Evolutionary conservation across 2,888 invertebrate genomes (phyloP).

Genomic region (Trilocha varians): DNA sequence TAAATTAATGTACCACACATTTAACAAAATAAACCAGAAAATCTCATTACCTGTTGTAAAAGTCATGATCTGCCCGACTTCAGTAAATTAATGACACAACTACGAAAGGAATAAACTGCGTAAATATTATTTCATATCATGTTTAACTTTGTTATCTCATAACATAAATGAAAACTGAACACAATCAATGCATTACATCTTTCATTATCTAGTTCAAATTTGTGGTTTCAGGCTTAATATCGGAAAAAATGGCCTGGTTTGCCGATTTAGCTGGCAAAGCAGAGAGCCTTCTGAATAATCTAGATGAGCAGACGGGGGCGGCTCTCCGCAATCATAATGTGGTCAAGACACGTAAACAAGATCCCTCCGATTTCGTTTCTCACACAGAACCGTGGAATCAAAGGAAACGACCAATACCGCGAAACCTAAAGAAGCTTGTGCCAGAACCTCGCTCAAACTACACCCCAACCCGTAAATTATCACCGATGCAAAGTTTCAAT

Average conservation of each 20-base stretch:
- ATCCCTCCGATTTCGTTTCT: slow-evolving; percentile 18
- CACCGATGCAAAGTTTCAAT: slow-evolving; percentile 21
- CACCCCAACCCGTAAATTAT: slow-evolving; percentile 23
- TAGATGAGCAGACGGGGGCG: slow-evolving; percentile 82
- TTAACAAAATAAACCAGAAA: no score
- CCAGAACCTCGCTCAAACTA: slow-evolving; percentile 29
- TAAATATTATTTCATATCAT: no score
- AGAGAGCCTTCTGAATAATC: slow-evolving; percentile 80
- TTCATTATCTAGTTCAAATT: background rate
- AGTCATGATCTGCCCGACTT: no score
- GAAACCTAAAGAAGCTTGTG: slow-evolving; percentile 28
- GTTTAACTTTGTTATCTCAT: no score
- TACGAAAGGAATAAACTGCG: no score
- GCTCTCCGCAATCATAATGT: slow-evolving; percentile 65
- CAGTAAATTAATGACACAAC: no score
- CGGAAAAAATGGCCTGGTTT: slow-evolving; percentile 79
- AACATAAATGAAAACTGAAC: no score
- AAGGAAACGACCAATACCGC: slow-evolving; percentile 25
- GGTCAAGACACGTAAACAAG: slow-evolving; percentile 31
- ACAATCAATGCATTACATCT: background rate
- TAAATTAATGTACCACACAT: no score
- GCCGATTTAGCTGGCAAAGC: slow-evolving; percentile 82
- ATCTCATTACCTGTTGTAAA: no score
- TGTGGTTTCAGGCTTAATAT: background rate
- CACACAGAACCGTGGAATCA: slow-evolving; percentile 27